Evolutionary conservation across 2,888 invertebrate species (phyloP).

Genomic region (Blera fallax): DNA sequence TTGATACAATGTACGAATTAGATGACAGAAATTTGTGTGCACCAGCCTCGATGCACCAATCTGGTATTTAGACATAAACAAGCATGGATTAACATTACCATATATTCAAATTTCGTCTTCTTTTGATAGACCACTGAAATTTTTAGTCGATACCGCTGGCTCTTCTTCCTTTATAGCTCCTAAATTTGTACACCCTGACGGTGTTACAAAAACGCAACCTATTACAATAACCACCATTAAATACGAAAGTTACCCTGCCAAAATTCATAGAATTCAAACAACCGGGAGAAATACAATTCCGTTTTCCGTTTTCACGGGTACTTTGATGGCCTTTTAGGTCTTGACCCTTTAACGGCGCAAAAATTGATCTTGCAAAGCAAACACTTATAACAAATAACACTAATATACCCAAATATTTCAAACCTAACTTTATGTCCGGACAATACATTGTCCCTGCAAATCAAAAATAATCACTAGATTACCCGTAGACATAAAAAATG

Average conservation of each 20-base stretch:
- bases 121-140: too few species aligned
- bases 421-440: constrained; percentile 26
- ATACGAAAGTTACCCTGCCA: constrained; percentile 10
- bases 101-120: too few species aligned
- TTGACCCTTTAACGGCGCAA: constrained; percentile 15
- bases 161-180: constrained; percentile 34
- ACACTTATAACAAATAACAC: constrained; percentile 8
- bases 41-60: too few species aligned
- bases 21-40: too few species aligned
- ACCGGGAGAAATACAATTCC: too few species aligned
- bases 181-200: not conserved
- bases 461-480: not conserved
- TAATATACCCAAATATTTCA: not conserved
- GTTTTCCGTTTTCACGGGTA: too few species aligned
- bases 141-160: constrained; percentile 38
- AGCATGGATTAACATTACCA: constrained; percentile 25
- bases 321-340: constrained; percentile 40
- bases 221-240: constrained; percentile 20
- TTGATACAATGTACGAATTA: too few species aligned
- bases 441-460: not conserved
- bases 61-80: constrained; percentile 39
- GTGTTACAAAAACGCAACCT: not conserved
- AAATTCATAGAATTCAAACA: constrained; percentile 22
- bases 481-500: not conserved
- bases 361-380: constrained; percentile 9